Conservation (phyloP, 2,113 vertebrate species). For the Oophaga pumilio region DNA sequence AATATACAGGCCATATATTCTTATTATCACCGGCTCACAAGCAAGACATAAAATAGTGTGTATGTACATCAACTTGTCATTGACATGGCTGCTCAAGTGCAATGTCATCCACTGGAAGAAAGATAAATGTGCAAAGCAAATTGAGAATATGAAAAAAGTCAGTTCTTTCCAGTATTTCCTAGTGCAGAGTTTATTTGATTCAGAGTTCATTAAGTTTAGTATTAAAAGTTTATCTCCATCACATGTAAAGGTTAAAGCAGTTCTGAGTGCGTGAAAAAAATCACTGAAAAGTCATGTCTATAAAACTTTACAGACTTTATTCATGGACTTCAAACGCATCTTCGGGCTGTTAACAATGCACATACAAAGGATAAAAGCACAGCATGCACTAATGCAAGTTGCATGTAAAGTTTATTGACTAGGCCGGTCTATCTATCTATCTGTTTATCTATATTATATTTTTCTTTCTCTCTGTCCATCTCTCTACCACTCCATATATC, state of each 20-base stretch:
- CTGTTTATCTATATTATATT: background rate
- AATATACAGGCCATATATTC: background rate
- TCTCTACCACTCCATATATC: background rate
- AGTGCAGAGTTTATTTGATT: constrained; percentile 30
- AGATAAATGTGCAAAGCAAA: constrained; percentile 26
- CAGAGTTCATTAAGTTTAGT: constrained; percentile 27
- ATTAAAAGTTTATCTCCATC: constrained; percentile 24
- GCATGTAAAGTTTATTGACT: background rate
- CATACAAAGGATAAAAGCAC: constrained; percentile 9
- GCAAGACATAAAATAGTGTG: background rate
- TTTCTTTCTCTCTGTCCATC: background rate
- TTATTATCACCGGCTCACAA: background rate
- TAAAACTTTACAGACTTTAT: constrained; percentile 49
- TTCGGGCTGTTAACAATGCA: background rate
- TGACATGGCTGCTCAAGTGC: constrained; percentile 6
- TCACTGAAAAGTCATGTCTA: constrained; percentile 30
- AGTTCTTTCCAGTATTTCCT: background rate
- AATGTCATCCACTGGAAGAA: background rate
- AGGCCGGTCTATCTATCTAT: background rate
- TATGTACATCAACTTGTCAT: background rate
- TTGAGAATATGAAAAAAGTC: constrained; percentile 7
- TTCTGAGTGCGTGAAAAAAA: constrained; percentile 3
- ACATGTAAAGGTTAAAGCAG: constrained; percentile 40
- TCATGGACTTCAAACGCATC: constrained; percentile 37
- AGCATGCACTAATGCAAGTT: background rate